Conservation (phyloP, 2,113 vertebrate genomes). For the Illadopsis cleaveri region DNA sequence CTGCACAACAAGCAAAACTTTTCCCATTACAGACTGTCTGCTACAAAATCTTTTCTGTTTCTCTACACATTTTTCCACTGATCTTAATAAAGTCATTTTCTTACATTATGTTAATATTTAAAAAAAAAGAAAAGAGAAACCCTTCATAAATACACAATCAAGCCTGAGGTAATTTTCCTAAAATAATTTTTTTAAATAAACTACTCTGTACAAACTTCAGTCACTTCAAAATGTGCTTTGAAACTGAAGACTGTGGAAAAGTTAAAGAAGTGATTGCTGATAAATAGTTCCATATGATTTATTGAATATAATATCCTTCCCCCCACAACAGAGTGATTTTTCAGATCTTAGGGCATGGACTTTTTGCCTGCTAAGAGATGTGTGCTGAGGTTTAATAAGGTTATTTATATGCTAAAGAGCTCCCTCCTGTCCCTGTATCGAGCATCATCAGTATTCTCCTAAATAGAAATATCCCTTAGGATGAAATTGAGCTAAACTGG, state of each 20-base stretch:
- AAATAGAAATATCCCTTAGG: neutral
- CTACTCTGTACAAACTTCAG: slow-evolving; percentile 63
- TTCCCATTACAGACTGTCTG: slow-evolving; percentile 25
- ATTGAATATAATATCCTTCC: slow-evolving; percentile 61
- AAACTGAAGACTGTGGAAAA: slow-evolving; percentile 73
- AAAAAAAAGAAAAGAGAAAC: slow-evolving; percentile 15
- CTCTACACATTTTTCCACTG: slow-evolving; percentile 50
- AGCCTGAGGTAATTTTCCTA: slow-evolving; percentile 72
- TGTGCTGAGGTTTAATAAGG: neutral
- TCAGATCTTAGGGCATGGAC: neutral
- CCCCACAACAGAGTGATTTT: slow-evolving; percentile 39
- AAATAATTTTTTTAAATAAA: slow-evolving; percentile 71
- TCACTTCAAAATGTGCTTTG: slow-evolving; percentile 69
- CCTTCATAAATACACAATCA: slow-evolving; percentile 68
- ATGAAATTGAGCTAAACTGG: neutral
- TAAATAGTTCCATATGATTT: slow-evolving; percentile 76
- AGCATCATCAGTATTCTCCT: neutral
- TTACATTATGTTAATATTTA: slow-evolving; percentile 58
- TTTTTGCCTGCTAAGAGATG: slow-evolving; percentile 28
- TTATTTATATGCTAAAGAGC: neutral
- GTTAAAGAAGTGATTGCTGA: slow-evolving; percentile 72
- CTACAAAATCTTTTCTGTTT: slow-evolving; percentile 39
- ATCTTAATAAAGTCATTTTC: slow-evolving; percentile 67
- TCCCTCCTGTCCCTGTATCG: neutral
- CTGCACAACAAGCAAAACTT: slow-evolving; percentile 12